Base-by-base conservation (phyloP, 2,113 vertebrate genomes). In the Hippocampus comes region DNA sequence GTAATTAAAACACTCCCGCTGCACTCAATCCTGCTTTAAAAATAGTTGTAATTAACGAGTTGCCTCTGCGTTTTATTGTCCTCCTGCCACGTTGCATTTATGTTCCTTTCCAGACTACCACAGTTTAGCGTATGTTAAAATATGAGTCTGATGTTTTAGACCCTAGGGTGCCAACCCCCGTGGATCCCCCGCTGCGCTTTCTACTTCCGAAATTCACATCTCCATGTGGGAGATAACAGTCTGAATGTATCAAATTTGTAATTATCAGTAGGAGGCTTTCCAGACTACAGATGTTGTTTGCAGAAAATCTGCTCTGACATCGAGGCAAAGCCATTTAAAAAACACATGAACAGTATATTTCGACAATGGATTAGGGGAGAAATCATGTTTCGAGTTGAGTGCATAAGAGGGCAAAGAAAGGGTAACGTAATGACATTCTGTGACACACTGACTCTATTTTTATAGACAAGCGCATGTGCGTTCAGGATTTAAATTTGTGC, bases 231-330 rank as follows among this genome's bases (percentile, higher is more conserved):
- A 67, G 72, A 71, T 49, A 68, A 78, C 55, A 66, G 56, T 66
- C 60, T 65, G 43, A 69, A 11, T 63, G 41, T 79, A 59, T 82
- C 74, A 81, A 61, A 78, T 83, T 79, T 71, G 57, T 80, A 79
- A 74, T 75, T 74, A 75, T 70, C 81, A 79, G 75, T 76, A 41
- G 80, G 81, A 79, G 76, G 81, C 76, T 73, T 77, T 64, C 42
- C 63, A 69, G 69, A 65, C 55, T 75, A 46, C 67, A 67, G 72
- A 76, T 78, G 76, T n/a, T 68, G 49, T 82, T 88, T 75, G 73
- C 69, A 70, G 71, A 78, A 76, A 83, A 80, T 81, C 2, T 61
- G 56, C 75, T 72, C 63, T 79, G 80, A 81, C 78, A 18, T 74
- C 23, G 74, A 77, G 65, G 66, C 66, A 71, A 43, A 61, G 14